A percentile compares a stretch with the other conserved stretches of the same genome.
Evolutionary conservation across 1,140 invertebrate species (phyloP).

Genomic region (Coelopa frigida): DNA sequence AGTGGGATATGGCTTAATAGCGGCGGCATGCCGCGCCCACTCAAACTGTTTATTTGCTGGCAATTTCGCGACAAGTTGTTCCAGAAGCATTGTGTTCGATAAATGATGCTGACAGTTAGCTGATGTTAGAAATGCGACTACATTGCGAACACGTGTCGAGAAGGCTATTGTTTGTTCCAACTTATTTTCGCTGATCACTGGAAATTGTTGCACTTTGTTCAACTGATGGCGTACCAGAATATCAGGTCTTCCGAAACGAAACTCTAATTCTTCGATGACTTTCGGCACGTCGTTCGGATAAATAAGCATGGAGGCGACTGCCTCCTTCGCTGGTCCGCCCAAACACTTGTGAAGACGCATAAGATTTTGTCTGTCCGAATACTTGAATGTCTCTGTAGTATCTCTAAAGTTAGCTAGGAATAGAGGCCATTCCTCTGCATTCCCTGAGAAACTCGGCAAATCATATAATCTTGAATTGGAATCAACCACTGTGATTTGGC

Average conservation of each 20-base stretch:
- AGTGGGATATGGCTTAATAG: no score
- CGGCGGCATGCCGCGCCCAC: no score
- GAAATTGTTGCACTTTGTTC: neutral
- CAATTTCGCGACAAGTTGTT: no score
- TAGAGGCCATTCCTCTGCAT: slow-evolving; percentile 4
- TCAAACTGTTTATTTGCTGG: no score
- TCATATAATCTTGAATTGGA: neutral
- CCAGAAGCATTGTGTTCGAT: no score
- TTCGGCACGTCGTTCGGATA: slow-evolving; percentile 1
- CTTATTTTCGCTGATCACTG: neutral
- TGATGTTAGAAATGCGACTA: no score
- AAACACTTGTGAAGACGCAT: slow-evolving; percentile 8
- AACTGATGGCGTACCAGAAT: neutral
- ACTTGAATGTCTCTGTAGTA: slow-evolving; percentile 2
- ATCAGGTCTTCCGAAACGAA: slow-evolving; percentile 1
- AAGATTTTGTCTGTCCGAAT: slow-evolving; percentile 5
- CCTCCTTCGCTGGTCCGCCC: slow-evolving; percentile 1
- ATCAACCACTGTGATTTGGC: no score
- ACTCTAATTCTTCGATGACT: neutral
- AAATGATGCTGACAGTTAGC: no score
- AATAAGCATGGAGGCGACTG: slow-evolving; percentile 2
- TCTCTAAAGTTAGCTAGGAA: slow-evolving; percentile 5
- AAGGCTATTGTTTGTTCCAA: neutral
- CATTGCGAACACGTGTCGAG: no score
- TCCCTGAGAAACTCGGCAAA: neutral